Evolutionary conservation across 1,140 invertebrate genomes (phyloP), one percentile per base, ranked within the genome.

Genomic region (Cydia fagiglandana): DNA sequence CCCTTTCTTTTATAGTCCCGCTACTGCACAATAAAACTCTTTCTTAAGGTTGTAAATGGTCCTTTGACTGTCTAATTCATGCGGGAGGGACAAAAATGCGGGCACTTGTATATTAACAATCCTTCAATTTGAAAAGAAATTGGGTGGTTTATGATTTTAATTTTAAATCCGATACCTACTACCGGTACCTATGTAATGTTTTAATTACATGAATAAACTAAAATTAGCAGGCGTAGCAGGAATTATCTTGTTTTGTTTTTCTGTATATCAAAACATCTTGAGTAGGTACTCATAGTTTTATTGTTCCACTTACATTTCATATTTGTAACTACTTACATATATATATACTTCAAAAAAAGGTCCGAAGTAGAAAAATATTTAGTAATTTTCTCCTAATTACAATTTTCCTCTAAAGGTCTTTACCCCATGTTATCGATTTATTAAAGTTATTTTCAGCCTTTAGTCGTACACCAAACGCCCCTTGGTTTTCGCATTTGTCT

Each of bases 21-120:
- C 89, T 90, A 89, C 88, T 87, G 84, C 50, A 76, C 79, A 81
- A 86, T 89, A 88, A 89, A 91, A 84, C 77, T 83, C 77, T 87
- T 85, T 87, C 82, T 81, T 77, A 34, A 73, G 15, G 73, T 82
- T 80, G 77, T 73, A 78, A 81, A 80, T 76, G 75, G 74, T 81
- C 78, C 45, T 24, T 70, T 70, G 34, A 70, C 66, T 73, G 17
- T 45, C 30, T 73, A 53, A 50, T 53, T 30, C 45, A 50, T 28
- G 41, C 47, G 47, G 73, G 45, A 73, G 13, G 30, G 7, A 47
- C 47, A 17, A 70, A 38, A 38, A 70, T 70, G 66, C 34, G 66
- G 66, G 38, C 34, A 70, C 66, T 70, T 70, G 66, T 70, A 45
- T 5, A 17, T 70, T 70, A 6, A 68, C 28, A n/a, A 53, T 61